A percentile compares a stretch with the other conserved stretches of the same genome.
Conservation (phyloP, 2,888 invertebrate genomes). For the Sminthurinus aureus region DNA sequence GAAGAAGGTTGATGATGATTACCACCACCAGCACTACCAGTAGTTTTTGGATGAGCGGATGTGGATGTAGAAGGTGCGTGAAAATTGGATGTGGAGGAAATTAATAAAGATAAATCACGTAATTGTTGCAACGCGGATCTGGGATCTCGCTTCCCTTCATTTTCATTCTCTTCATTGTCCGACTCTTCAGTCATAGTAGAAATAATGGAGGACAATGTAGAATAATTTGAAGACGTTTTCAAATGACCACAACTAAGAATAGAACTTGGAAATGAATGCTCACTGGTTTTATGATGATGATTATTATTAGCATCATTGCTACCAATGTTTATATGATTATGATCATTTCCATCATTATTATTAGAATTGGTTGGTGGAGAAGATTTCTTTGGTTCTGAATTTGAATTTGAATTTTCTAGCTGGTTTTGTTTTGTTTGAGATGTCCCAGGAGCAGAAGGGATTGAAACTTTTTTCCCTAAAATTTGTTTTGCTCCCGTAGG, state of each 20-base stretch:
- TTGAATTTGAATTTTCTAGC: no score
- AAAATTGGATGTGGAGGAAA: conserved; percentile 44
- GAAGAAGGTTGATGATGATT: not conserved
- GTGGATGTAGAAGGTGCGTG: not conserved
- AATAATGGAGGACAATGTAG: conserved; percentile 53
- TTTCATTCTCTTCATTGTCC: conserved; percentile 41
- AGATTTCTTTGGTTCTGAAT: not conserved
- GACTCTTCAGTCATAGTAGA: conserved; percentile 45
- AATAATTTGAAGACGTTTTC: conserved; percentile 51
- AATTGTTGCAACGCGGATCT: conserved; percentile 55
- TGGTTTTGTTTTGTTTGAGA: not conserved
- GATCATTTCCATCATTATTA: not conserved
- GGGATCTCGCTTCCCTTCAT: not conserved
- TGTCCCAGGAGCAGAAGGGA: conserved; percentile 7
- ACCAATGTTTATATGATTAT: not conserved
- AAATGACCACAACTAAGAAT: conserved; percentile 57
- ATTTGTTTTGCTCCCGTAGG: not conserved
- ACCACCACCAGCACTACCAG: not conserved
- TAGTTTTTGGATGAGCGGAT: no score
- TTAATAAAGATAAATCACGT: conserved; percentile 52
- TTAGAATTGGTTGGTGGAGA: not conserved
- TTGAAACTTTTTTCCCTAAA: conserved; percentile 20
- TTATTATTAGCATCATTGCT: not conserved
- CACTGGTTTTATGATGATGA: conserved; percentile 40
- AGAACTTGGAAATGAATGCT: conserved; percentile 29